Evolutionary conservation across 2,888 invertebrate genomes (phyloP).

Genomic region (Chrysolina oricalcia): DNA sequence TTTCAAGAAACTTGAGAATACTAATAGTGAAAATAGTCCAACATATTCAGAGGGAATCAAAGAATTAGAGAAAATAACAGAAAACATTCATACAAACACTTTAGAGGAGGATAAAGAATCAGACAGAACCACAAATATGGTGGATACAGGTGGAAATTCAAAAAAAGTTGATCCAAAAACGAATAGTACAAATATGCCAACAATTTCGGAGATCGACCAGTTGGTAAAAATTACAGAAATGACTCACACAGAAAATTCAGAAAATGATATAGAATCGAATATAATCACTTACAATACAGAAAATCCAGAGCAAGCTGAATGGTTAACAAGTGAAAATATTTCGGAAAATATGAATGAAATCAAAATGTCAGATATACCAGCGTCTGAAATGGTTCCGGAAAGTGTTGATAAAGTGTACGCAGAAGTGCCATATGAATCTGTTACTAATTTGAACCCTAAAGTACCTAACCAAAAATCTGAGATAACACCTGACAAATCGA

Average conservation of each 20-base stretch:
- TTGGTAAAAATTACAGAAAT: slow-evolving; percentile 3
- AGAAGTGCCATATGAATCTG: no score
- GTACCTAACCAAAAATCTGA: no score
- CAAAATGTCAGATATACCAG: no score
- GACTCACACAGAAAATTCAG: neutral
- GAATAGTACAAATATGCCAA: neutral
- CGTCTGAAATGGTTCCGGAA: no score
- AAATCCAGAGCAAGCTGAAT: neutral
- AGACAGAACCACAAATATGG: slow-evolving; percentile 1
- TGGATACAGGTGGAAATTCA: neutral
- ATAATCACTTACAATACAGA: neutral
- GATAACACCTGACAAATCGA: no score
- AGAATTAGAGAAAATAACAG: neutral
- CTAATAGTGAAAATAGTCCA: slow-evolving; percentile 5
- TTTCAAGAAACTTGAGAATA: neutral
- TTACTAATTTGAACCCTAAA: no score
- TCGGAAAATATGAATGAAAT: neutral
- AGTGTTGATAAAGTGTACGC: no score
- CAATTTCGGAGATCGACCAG: neutral
- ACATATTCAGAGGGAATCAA: slow-evolving; percentile 10
- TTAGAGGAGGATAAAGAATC: neutral
- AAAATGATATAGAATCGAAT: neutral
- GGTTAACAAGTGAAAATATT: neutral
- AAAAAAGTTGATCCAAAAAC: neutral
- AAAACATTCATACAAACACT: neutral